Conservation (phyloP, 2,888 invertebrate genomes). For the Rhyacophila evoluta region DNA sequence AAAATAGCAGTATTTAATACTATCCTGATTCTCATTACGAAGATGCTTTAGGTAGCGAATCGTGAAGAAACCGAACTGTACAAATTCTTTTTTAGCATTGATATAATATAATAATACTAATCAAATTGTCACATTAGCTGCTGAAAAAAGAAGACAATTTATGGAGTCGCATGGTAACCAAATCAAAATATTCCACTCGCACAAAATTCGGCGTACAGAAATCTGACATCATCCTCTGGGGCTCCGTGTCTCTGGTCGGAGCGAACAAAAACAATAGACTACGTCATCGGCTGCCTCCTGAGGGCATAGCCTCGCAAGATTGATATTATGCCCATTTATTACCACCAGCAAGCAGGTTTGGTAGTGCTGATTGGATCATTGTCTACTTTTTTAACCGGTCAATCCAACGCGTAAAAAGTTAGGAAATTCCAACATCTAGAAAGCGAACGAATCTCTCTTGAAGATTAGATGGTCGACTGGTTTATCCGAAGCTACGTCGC, state of each 20-base stretch:
- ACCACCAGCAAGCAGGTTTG: not conserved
- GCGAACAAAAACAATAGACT: not conserved
- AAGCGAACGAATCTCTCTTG: constrained; percentile 16
- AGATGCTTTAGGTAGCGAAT: too few species aligned
- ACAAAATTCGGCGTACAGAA: not conserved
- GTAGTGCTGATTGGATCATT: not conserved
- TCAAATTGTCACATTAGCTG: too few species aligned
- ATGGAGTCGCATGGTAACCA: not conserved
- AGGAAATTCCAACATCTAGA: constrained; percentile 6
- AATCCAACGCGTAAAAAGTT: not conserved
- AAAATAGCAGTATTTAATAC: not conserved
- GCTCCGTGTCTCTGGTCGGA: not conserved
- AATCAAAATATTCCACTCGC: not conserved
- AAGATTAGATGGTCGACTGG: constrained; percentile 4
- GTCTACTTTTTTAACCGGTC: not conserved
- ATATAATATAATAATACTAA: too few species aligned
- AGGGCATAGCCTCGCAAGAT: not conserved
- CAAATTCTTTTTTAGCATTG: too few species aligned
- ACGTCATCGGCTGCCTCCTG: constrained; percentile 3
- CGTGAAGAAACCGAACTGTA: too few species aligned
- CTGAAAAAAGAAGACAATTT: too few species aligned
- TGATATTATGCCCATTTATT: not conserved
- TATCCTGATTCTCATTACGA: too few species aligned
- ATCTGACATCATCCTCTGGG: not conserved
- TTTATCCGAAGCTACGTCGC: not conserved